These are phyloP conservation scores for Metridium senile DNA, from an alignment of 92 coral and sea anemone genomes.

Conservation along the genomic window DNA sequence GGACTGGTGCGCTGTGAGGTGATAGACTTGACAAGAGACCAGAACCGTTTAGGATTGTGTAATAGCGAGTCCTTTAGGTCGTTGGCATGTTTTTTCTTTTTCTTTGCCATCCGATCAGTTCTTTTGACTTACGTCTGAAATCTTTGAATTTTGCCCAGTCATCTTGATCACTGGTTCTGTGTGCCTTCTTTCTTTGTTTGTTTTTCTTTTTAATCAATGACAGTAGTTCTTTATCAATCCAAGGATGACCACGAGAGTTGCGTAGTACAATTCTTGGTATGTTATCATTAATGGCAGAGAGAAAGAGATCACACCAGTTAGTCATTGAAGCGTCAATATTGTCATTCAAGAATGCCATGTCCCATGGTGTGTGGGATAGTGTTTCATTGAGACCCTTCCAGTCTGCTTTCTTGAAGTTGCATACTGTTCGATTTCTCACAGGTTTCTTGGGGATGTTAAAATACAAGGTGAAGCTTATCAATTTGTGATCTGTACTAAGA, in stretches of 20 bases:
- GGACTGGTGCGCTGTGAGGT: slow-evolving; percentile 25
- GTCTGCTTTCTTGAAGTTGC: slow-evolving; percentile 55
- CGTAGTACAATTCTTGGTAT: slow-evolving; percentile 43
- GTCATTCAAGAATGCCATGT: slow-evolving; percentile 42
- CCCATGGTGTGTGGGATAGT: slow-evolving; percentile 62
- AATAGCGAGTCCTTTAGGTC: slow-evolving; percentile 38
- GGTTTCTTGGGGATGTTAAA: slow-evolving; percentile 31
- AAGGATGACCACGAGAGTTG: slow-evolving; percentile 46
- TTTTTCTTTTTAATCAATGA: slow-evolving; percentile 41
- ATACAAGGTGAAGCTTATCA: slow-evolving; percentile 45
- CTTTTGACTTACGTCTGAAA: slow-evolving; percentile 36
- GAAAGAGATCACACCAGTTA: slow-evolving; percentile 62
- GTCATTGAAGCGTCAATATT: slow-evolving; percentile 55
- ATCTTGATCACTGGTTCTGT: slow-evolving; percentile 8
- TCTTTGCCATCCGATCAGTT: slow-evolving; percentile 34
- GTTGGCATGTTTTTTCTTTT: slow-evolving; percentile 40
- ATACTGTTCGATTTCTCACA: slow-evolving; percentile 37
- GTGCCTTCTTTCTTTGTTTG: slow-evolving; percentile 36
- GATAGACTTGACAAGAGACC: slow-evolving; percentile 36
- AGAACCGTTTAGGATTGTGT: slow-evolving; percentile 43
- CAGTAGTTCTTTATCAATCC: slow-evolving; percentile 61
- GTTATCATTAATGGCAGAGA: slow-evolving; percentile 60
- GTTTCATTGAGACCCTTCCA: slow-evolving; percentile 59
- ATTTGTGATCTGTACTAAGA: slow-evolving; percentile 53
- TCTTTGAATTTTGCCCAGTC: slow-evolving; percentile 30